Evolutionary conservation across 2,113 vertebrate genomes (phyloP), one percentile per base, ranked within the genome.

Genomic region (Condylura cristata): DNA sequence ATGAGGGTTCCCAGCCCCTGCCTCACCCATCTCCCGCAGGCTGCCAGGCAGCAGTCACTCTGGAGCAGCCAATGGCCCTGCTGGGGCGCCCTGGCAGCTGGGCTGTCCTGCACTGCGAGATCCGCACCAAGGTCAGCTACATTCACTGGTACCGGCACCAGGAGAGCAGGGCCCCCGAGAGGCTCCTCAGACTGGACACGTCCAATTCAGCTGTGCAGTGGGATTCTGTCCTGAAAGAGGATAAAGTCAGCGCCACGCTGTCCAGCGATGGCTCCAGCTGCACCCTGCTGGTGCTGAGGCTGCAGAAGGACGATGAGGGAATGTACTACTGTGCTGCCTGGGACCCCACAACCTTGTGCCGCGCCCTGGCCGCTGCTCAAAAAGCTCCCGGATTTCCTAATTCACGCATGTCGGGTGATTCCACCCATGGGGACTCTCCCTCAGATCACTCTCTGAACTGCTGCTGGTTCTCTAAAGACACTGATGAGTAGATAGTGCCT

Each of bases 391-490:
- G 28, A 0, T n/a, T 65, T 9, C 20, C 37, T 1, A 6, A 13
- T 37, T 46, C 17, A 2, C n/a, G n/a, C 24, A 44, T 3, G 37
- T 28, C 46, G 37, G 41, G 13, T 10, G 37, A 30, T 32, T 20
- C 56, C 63, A 14, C 3, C 14, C 48, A 4, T 11, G n/a, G 14
- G n/a, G n/a, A n/a, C n/a, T n/a, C n/a, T n/a, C n/a, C n/a, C n/a
- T n/a, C n/a, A n/a, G n/a, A n/a, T n/a, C n/a, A n/a, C n/a, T n/a
- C n/a, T n/a, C n/a, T n/a, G n/a, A n/a, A n/a, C n/a, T n/a, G n/a
- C n/a, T n/a, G n/a, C 4, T 0, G 3, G n/a, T 13, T 13, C 16
- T 13, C 11, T 22, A 0, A n/a, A 37, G 7, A 20, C 8, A 5
- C 11, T 41, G 28, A 68, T 34, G 7, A 3, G 0, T 16, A 18